Percentiles rank a stretch among this genome's conserved stretches.
Evolutionary conservation across 2,888 invertebrate species (phyloP).

Genomic region (Parelbella ahira): DNA sequence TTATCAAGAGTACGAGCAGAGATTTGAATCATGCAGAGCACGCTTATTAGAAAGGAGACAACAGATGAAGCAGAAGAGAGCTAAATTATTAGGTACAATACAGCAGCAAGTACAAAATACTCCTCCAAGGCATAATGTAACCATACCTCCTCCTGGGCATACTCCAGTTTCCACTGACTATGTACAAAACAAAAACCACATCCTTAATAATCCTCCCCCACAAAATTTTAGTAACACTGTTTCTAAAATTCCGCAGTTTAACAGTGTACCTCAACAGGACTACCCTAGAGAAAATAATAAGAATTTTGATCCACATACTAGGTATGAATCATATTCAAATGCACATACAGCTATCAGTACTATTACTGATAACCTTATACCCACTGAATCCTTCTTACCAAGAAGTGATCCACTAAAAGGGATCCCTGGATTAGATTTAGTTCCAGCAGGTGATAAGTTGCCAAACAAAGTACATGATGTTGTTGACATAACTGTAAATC

Average conservation of each 20-base stretch:
- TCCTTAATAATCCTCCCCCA: slow-evolving; percentile 30
- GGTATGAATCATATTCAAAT: slow-evolving; percentile 46
- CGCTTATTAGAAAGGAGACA: slow-evolving; percentile 89
- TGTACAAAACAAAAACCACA: slow-evolving; percentile 29
- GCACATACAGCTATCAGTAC: slow-evolving; percentile 14
- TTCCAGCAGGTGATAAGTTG: slow-evolving; percentile 63
- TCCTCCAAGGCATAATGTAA: slow-evolving; percentile 31
- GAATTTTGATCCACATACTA: slow-evolving; percentile 44
- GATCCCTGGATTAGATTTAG: slow-evolving; percentile 88
- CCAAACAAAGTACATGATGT: slow-evolving; percentile 39
- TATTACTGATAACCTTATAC: slow-evolving; percentile 22
- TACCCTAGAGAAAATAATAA: slow-evolving; percentile 42
- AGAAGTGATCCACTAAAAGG: slow-evolving; percentile 64
- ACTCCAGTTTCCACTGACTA: slow-evolving; percentile 30
- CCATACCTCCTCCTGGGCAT: slow-evolving; percentile 39
- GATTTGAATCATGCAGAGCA: slow-evolving; percentile 91
- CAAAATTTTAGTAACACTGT: slow-evolving; percentile 36
- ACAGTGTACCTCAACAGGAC: slow-evolving; percentile 32
- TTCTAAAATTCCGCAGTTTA: slow-evolving; percentile 40
- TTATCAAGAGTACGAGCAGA: slow-evolving; percentile 91
- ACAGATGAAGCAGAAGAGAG: slow-evolving; percentile 87
- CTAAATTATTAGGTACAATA: slow-evolving; percentile 45
- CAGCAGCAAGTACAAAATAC: slow-evolving; percentile 37
- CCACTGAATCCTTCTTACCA: slow-evolving; percentile 46
- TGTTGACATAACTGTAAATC: slow-evolving; percentile 57